Evolutionary conservation across 1,140 invertebrate species (phyloP).

Genomic region (Thalassaphorura encarpata): DNA sequence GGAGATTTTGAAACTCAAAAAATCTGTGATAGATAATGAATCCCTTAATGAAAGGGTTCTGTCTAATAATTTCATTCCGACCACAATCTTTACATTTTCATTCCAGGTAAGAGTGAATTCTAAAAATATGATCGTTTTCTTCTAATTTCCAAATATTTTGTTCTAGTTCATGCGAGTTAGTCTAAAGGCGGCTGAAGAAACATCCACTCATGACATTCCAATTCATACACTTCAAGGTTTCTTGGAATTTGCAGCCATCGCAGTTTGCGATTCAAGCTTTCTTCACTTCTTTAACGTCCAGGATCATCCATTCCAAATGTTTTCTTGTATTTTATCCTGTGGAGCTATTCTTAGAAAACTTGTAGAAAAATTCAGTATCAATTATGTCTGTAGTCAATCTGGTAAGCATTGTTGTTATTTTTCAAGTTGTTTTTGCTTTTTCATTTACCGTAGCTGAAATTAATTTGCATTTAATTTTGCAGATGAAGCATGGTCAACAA

Average conservation of each 20-base stretch:
- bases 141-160: not conserved
- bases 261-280: conserved; percentile 21
- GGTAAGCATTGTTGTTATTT: too few species aligned
- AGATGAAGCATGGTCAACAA: conserved; percentile 11
- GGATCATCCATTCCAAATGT: conserved; percentile 15
- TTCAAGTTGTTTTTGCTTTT: too few species aligned
- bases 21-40: conserved; percentile 5
- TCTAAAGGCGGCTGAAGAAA: not conserved
- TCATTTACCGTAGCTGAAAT: not conserved
- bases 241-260: conserved; percentile 18
- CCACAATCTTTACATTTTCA: conserved; percentile 26
- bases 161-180: not conserved
- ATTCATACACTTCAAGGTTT: conserved; percentile 13
- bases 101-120: conserved; percentile 14
- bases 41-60: conserved; percentile 1
- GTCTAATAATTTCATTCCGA: conserved; percentile 31
- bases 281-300: conserved; percentile 20
- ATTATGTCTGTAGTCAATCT: not conserved
- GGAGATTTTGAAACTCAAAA: conserved; percentile 22
- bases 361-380: conserved; percentile 13
- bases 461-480: conserved; percentile 4
- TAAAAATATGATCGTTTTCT: not conserved
- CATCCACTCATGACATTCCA: conserved; percentile 4
- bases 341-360: conserved; percentile 12
- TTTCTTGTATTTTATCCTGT: conserved; percentile 16